Evolutionary conservation across 1,140 invertebrate genomes (phyloP), one percentile per base, ranked within the genome.

Genomic region (Scaptomyza graminum): DNA sequence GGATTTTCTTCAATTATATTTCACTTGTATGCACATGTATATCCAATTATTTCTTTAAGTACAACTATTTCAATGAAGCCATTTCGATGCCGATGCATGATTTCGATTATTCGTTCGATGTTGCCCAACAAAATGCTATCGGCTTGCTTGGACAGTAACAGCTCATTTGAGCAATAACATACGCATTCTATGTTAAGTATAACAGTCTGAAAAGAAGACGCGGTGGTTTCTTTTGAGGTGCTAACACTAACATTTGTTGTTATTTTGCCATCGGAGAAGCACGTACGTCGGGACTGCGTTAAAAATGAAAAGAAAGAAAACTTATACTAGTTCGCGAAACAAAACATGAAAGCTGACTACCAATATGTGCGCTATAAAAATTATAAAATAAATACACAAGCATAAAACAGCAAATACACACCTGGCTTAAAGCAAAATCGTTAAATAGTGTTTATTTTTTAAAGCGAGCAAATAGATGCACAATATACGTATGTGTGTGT

Each of bases 171-270:
- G 68, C 22, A 37, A 7, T 52, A 66, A 50, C 68, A 61, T 47
- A 28, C 12, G 16, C 34, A 55, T 51, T 51, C 65, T 46, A 31
- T 28, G 46, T 49, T 16, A 34, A 37, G 34, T 54, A 49, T 69
- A 56, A 69, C 67, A 69, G 61, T 12, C 15, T 56, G 6, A 11
- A 1, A 57, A 7, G 39, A 13, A 44, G 55, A 57, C 55, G 55
- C 55, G 41, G 55, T 57, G 55, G 55, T 57, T 46, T 13, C 13
- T 57, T 41, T 46, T 57, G 46, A 46, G 8, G 13, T 46, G 25
- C 13, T 57, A 6, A 57, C 41, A 46, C 28, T 57, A 71, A 66
- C 62, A 71, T 65, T 71, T 71, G 68, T 71, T 71, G 68, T 71
- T 71, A 62, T 71, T 66, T 66, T 46, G 68, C 15, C 54, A 54